A percentile compares a stretch with the other conserved stretches of the same genome.
phyloP scores from a whole-genome alignment of 2,797 vertebrate species.

The Brachyrhaphis roseni region DNA sequence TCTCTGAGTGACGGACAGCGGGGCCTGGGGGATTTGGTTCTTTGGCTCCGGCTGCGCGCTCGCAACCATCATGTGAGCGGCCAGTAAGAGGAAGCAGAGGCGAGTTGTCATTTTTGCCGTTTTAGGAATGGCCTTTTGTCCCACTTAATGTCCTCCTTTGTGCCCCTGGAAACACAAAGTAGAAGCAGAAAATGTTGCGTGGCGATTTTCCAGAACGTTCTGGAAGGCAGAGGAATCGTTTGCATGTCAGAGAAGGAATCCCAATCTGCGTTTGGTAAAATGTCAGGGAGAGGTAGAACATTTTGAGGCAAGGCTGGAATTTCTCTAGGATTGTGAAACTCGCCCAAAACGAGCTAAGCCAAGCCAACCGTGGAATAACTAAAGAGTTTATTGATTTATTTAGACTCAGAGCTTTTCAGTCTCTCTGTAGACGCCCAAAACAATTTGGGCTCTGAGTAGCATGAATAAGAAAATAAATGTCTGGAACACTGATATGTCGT shows the following conservation, averaged over 20 bases:
- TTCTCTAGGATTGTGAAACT: slow-evolving; percentile 6
- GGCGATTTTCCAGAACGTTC: not conserved
- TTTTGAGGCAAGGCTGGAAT: not conserved
- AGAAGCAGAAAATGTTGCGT: not conserved
- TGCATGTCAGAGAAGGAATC: not conserved
- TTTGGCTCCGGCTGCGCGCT: slow-evolving; percentile 60
- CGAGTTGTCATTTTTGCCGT: slow-evolving; percentile 59
- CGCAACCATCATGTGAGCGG: slow-evolving; percentile 36
- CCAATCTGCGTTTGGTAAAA: not conserved
- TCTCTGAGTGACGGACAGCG: slow-evolving; percentile 53
- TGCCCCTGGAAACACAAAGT: slow-evolving; percentile 42
- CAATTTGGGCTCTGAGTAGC: not conserved
- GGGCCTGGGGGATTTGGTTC: slow-evolving; percentile 20
- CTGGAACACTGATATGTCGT: not conserved
- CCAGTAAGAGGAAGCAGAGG: slow-evolving; percentile 59
- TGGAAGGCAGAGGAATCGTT: not conserved
- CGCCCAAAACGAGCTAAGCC: not conserved
- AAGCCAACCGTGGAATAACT: not conserved
- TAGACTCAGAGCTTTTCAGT: not conserved
- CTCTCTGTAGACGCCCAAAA: not conserved
- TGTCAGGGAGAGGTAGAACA: not conserved
- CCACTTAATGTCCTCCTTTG: slow-evolving; percentile 22
- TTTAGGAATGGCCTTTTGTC: slow-evolving; percentile 20
- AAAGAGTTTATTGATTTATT: not conserved
- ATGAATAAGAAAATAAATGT: not conserved